Base-by-base conservation (phyloP, 1,140 invertebrate species). In the Polyergus mexicanus region DNA sequence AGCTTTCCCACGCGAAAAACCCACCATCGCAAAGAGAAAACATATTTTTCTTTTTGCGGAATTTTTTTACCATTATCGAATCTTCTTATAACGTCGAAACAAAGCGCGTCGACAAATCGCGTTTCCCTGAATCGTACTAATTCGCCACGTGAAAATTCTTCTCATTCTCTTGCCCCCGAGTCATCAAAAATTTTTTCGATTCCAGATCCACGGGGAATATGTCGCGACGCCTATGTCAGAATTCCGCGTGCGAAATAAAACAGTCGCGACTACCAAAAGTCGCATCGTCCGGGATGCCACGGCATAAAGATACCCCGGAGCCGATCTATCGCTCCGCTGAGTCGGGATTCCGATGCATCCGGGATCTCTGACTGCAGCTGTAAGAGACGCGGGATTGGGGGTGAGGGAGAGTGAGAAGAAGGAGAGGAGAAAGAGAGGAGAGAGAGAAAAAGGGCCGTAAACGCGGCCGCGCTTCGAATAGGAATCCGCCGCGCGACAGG, bases 301-400 rank as follows among this genome's bases (percentile, higher is more conserved):
- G 25, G 68, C 69, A 72, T 83, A 44, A 44, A 60, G 41, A 54
- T 68, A 60, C 5, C 63, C 16, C 13, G 6, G 28, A 77, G 63
- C 65, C 65, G 77, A 81, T 81, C 65, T 58, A 69, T 71, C 66
- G 38, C 68, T 60, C 25, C 78, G 68, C 32, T 72, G 78, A 38
- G 66, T 74, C 68, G 38, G 56, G 68, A 83, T 83, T 74, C 56
- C 65, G 47, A 84, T 78, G 51, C 51, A 80, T 88, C 10, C 47
- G 13, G n/a, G 68, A 77, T 85, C 22, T 85, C 22, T 85, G 60
- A 47, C 77, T 76, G 51, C 19, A 58, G 25, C 28, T 44, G 44
- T 32, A 38, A 80, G 35, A 85, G 63, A 71, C 19, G 13, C 35
- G 35, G 13, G 19, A 1, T 51, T 51, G 2, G 10, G 28, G n/a